Evolutionary conservation across 92 coral and sea anemone species (phyloP), one percentile per base, ranked within the genome.

Genomic region (Parazoanthus atlanticus): DNA sequence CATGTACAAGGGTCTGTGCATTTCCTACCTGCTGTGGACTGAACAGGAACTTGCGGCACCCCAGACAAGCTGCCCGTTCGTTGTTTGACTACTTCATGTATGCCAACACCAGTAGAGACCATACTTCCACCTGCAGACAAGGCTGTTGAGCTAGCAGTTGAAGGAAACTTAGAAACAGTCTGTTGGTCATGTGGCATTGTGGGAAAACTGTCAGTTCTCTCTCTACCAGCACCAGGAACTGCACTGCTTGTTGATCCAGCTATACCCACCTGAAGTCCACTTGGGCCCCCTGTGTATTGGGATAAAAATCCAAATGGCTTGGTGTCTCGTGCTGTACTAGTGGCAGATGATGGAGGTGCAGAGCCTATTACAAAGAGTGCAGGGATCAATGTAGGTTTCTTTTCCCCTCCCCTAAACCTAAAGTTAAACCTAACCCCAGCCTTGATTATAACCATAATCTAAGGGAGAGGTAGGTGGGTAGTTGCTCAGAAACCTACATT

Each of bases 201-300:
- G 19, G 82, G 66, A 46, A 25, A 78, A n/a, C 82, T 78, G 61
- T 29, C 66, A 78, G 82, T 47, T 41, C 65, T 43, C 82, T 78
- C 64, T 49, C 66, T 78, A 36, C 40, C 61, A 47, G 36, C 61
- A 49, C 65, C 66, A 12, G 61, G n/a, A 49, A n/a, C 23, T 52
- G 21, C 23, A 49, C 66, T 52, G 40, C 19, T 30, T 30, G 67
- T 23, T 78, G 61, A 49, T 16, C 33, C 82, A 43, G 33, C 25
- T 30, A 78, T 12, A 43, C 82, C 82, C 66, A 6, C 34, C 66
- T 78, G 82, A 11, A 31, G 38, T 19, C n/a, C 38, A 78, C 47
- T 26, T 26, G 64, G 26, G 25, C n/a, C n/a, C 21, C 61, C 19
- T 78, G 40, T 25, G 34, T 21, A 28, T 13, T 46, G 82, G 30